These are phyloP conservation scores for Rhincodon typus DNA, from an alignment of 2,797 vertebrate genomes.

Conservation along the genomic window DNA sequence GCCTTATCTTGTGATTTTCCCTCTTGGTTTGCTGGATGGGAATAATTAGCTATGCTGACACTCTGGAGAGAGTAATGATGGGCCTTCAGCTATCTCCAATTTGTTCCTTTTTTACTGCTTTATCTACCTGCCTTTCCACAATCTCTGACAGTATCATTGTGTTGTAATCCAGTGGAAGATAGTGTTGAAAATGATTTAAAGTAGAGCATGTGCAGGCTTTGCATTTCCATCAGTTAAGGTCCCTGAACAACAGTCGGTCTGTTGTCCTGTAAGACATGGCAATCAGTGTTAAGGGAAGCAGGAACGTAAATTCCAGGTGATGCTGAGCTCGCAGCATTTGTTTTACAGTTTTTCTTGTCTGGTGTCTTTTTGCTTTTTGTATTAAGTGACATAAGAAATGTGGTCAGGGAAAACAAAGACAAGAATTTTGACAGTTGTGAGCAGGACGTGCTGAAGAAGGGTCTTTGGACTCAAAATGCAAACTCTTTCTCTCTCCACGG, in stretches of 20 bases:
- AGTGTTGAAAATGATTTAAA: not conserved
- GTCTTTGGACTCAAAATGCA: no score
- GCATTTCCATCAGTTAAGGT: not conserved
- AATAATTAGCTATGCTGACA: not conserved
- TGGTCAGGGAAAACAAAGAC: not conserved
- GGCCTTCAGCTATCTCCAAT: not conserved
- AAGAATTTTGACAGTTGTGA: not conserved
- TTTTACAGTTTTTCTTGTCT: not conserved
- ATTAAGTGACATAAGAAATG: not conserved
- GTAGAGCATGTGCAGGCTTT: not conserved
- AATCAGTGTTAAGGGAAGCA: not conserved
- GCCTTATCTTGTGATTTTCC: not conserved
- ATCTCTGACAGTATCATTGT: not conserved
- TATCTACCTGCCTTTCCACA: not conserved
- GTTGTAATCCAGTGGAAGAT: not conserved
- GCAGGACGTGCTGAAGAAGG: no score
- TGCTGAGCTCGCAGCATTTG: not conserved
- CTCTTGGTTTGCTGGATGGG: not conserved
- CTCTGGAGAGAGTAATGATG: not conserved
- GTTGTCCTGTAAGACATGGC: not conserved
- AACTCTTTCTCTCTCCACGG: no score
- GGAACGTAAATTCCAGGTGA: not conserved
- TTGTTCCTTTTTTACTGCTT: not conserved
- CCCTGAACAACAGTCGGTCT: not conserved
- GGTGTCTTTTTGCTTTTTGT: not conserved